phyloP scores from a whole-genome alignment of 2,113 vertebrate species.

The Corydoras sp. region DNA sequence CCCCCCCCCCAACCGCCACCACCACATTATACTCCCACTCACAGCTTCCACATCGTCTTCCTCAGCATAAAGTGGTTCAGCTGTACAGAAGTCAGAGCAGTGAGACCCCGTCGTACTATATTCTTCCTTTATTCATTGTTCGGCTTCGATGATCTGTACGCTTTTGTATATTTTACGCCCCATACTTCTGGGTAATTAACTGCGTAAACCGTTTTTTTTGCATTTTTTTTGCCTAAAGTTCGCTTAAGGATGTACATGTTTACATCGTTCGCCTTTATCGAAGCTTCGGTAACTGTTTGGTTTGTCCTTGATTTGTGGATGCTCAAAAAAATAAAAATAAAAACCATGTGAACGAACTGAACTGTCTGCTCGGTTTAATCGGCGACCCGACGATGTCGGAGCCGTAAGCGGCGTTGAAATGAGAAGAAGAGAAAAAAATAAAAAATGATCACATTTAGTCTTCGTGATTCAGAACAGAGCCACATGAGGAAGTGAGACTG shows the following conservation, averaged over 20 bases:
- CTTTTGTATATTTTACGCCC: constrained; percentile 10
- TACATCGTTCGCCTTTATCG: constrained; percentile 44
- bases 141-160: constrained; percentile 20
- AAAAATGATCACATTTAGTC: too few relatives aligned
- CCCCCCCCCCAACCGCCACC: not conserved
- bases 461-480: too few relatives aligned
- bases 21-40: not conserved
- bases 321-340: constrained; percentile 35
- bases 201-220: constrained; percentile 24
- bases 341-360: constrained; percentile 37
- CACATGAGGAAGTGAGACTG: too few relatives aligned
- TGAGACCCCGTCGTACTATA: constrained; percentile 37
- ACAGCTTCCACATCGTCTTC: constrained; percentile 43
- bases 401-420: too few relatives aligned
- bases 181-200: constrained; percentile 6
- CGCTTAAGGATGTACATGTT: constrained; percentile 50
- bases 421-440: too few relatives aligned
- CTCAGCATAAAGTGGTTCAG: constrained; percentile 26
- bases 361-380: not conserved
- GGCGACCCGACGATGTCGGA: too few relatives aligned
- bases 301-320: constrained; percentile 61
- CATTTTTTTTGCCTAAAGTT: constrained; percentile 44
- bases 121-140: constrained; percentile 22
- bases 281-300: constrained; percentile 53
- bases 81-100: constrained; percentile 33